A percentile compares a stretch with the other conserved stretches of the same genome.
These are phyloP conservation scores for Zaprionus lineosus DNA, from an alignment of 2,888 invertebrate genomes.

Conservation along the genomic window DNA sequence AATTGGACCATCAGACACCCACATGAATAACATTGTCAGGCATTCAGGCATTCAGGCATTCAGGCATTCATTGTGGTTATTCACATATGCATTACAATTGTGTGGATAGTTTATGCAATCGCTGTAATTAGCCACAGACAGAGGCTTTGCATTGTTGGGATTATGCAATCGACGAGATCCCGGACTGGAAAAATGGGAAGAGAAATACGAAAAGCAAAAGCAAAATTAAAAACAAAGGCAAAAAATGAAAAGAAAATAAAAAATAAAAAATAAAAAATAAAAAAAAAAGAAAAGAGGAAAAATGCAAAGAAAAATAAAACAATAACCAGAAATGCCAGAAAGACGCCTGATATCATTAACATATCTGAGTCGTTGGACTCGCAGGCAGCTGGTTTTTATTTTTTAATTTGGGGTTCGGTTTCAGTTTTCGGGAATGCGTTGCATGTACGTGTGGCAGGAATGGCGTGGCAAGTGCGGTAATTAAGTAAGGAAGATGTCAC, in stretches of 20 bases:
- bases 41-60: conserved; percentile 2
- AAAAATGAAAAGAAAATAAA: conserved; percentile 10
- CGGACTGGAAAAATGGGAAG: conserved; percentile 15
- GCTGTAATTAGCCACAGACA: conserved; percentile 65
- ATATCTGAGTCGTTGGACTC: conserved; percentile 48
- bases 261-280: conserved; percentile 13
- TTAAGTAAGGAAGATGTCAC: conserved; percentile 58
- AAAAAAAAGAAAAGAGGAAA: conserved; percentile 16
- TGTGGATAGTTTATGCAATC: conserved; percentile 59
- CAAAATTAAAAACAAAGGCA: conserved; percentile 10
- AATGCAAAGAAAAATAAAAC: conserved; percentile 42
- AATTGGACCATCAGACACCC: conserved; percentile 21
- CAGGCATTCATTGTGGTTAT: conserved; percentile 22
- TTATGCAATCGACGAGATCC: conserved; percentile 60
- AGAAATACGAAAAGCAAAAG: conserved; percentile 7
- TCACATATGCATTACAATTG: conserved; percentile 14
- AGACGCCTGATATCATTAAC: conserved; percentile 59
- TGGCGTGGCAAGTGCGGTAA: conserved; percentile 23
- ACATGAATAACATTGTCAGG: conserved; percentile 17
- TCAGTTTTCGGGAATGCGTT: too few relatives aligned
- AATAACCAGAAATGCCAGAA: conserved; percentile 72
- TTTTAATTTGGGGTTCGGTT: not conserved
- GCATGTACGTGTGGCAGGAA: conserved; percentile 3
- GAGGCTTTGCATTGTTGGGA: conserved; percentile 56
- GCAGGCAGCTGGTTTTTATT: not conserved